phyloP scores from a whole-genome alignment of 2,888 invertebrate species.

The Polydrusus pterygomalis region DNA sequence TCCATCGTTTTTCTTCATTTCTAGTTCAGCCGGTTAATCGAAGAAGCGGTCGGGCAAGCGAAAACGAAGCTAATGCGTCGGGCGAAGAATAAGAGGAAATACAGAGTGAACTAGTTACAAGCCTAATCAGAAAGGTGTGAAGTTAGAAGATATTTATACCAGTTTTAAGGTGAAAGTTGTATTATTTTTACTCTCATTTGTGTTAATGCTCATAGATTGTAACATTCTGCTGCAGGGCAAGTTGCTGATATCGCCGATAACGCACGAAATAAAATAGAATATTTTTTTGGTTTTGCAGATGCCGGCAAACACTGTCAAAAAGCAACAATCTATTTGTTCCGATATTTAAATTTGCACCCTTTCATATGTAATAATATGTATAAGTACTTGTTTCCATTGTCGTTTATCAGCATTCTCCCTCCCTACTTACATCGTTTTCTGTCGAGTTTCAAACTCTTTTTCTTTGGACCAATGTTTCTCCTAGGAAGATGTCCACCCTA shows the following conservation, averaged over 20 bases:
- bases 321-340: no score
- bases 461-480: background rate
- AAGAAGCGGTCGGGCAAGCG: slow-evolving; percentile 39
- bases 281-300: no score
- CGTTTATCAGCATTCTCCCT: no score
- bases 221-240: no score
- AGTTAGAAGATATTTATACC: background rate
- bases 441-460: no score
- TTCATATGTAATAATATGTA: no score
- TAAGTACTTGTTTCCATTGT: no score
- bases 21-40: slow-evolving; percentile 56
- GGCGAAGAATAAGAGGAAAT: slow-evolving; percentile 23
- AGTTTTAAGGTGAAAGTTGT: background rate
- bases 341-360: no score
- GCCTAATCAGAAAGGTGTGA: background rate
- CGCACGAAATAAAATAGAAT: no score
- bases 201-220: background rate
- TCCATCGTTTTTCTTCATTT: slow-evolving; percentile 50
- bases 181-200: background rate
- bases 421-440: no score
- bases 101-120: slow-evolving; percentile 9
- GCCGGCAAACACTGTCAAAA: no score
- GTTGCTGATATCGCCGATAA: no score
- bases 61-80: slow-evolving; percentile 43
- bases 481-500: background rate